Percentiles rank a stretch among this genome's conserved stretches.
Conservation (phyloP, 2,113 vertebrate species). For the Thryonomys swinderianus region DNA sequence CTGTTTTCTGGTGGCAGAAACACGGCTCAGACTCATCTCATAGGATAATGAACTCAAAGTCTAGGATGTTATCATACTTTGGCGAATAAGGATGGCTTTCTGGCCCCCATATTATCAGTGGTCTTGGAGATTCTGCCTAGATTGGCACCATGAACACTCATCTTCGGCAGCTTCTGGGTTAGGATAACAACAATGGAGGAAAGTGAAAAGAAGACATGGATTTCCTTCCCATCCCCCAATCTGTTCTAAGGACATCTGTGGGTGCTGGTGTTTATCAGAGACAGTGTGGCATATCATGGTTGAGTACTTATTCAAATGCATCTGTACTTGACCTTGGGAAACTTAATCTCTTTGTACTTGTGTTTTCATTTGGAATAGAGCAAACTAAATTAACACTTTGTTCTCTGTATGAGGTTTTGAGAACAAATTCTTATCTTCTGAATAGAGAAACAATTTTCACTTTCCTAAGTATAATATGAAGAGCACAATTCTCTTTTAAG, state of each 20-base stretch:
- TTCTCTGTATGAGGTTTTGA: slow-evolving; percentile 28
- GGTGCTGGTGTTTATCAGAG: not conserved
- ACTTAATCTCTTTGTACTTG: slow-evolving; percentile 10
- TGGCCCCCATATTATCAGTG: not conserved
- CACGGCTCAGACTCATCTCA: not conserved
- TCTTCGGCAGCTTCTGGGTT: not conserved
- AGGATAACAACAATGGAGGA: not conserved
- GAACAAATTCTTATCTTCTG: not conserved
- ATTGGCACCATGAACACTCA: not conserved
- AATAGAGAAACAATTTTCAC: not conserved
- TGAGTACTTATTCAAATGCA: not conserved
- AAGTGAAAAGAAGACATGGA: not conserved
- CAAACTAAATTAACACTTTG: not conserved
- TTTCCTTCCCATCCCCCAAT: not conserved
- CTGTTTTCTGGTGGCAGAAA: not conserved
- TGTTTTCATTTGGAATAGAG: slow-evolving; percentile 47
- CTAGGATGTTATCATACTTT: not conserved
- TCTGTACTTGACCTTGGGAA: slow-evolving; percentile 22
- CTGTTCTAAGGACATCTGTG: not conserved
- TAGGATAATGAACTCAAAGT: not conserved
- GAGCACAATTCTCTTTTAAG: not conserved
- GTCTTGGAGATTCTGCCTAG: not conserved
- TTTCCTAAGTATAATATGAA: not conserved
- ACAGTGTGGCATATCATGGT: not conserved
- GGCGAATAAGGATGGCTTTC: not conserved